These are phyloP conservation scores for Ophioderma brevispina DNA, from an alignment of 35 echinoderm and acorn worm genomes.

Conservation along the genomic window DNA sequence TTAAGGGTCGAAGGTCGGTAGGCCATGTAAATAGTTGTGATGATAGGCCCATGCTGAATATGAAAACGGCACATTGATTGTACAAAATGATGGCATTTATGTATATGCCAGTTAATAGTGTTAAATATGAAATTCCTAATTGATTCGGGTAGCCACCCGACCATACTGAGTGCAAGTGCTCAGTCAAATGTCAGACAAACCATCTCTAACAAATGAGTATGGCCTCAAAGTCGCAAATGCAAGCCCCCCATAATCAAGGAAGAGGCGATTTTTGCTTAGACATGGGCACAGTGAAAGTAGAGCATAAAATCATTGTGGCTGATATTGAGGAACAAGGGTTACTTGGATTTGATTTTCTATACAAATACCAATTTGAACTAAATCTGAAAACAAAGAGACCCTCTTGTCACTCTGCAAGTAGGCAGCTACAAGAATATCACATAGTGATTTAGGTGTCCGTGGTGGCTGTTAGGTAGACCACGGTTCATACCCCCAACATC, in stretches of 20 bases:
- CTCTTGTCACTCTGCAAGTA: neutral
- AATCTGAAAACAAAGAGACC: neutral
- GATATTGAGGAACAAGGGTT: conserved; percentile 13
- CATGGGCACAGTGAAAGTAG: neutral
- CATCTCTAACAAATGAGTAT: neutral
- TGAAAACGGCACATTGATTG: neutral
- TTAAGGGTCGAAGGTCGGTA: neutral
- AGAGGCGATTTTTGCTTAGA: neutral
- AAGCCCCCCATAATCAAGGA: neutral
- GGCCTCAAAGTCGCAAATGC: conserved; percentile 28
- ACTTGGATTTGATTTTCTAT: conserved; percentile 12
- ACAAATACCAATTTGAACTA: neutral
- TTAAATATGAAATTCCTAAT: conserved; percentile 5
- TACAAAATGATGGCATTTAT: neutral
- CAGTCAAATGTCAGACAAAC: neutral
- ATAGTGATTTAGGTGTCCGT: neutral
- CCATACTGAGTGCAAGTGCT: neutral
- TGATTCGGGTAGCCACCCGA: conserved; percentile 15
- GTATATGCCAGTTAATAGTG: neutral
- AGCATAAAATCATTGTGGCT: conserved; percentile 28
- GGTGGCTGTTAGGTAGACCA: neutral
- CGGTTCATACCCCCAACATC: neutral
- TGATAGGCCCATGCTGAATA: neutral
- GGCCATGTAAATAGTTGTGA: neutral
- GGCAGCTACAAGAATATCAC: neutral